These are phyloP conservation scores for Heterodera carotae DNA, from an alignment of 1,140 invertebrate genomes.

Conservation along the genomic window DNA sequence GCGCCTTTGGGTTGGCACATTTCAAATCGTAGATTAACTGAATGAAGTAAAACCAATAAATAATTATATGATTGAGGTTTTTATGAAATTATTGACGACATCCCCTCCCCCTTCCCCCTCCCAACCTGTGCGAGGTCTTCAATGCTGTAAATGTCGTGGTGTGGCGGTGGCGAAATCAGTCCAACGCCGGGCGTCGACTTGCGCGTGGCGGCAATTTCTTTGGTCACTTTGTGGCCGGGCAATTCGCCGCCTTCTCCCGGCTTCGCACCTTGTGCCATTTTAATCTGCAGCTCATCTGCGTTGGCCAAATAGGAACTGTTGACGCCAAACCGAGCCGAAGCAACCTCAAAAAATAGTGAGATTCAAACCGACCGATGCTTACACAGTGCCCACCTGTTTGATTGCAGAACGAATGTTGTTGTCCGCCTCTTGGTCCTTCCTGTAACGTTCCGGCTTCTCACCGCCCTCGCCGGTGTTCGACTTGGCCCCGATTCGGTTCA, in stretches of 20 bases:
- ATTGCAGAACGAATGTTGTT: slow-evolving; percentile 74
- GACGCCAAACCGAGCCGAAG: slow-evolving; percentile 95
- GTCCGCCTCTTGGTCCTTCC: slow-evolving; percentile 75
- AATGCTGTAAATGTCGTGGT: slow-evolving; percentile 99
- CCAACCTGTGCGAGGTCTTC: slow-evolving; percentile 87
- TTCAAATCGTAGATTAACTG: slow-evolving; percentile 93
- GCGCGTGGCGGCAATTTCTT: slow-evolving; percentile 89
- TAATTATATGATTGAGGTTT: slow-evolving; percentile 43
- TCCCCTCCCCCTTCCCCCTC: too few species aligned
- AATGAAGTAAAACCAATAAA: slow-evolving; percentile 26
- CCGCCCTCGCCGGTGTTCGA: slow-evolving; percentile 95
- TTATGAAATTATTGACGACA: too few species aligned
- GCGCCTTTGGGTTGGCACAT: slow-evolving; percentile 88
- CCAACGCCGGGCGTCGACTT: slow-evolving; percentile 97
- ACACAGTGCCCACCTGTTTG: slow-evolving; percentile 69
- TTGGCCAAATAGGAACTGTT: slow-evolving; percentile 91
- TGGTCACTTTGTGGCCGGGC: slow-evolving; percentile 84
- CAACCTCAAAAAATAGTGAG: slow-evolving; percentile 74
- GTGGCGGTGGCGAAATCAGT: slow-evolving; percentile 94
- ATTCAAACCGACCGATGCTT: too few species aligned
- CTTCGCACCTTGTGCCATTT: slow-evolving; percentile 98
- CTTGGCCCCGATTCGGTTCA: slow-evolving; percentile 93
- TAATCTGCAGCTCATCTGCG: slow-evolving; percentile 93
- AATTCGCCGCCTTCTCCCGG: slow-evolving; percentile 92
- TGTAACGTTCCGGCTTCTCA: slow-evolving; percentile 80